Evolutionary conservation across 2,797 vertebrate genomes (phyloP).

Genomic region (Acropternis orthonyx): DNA sequence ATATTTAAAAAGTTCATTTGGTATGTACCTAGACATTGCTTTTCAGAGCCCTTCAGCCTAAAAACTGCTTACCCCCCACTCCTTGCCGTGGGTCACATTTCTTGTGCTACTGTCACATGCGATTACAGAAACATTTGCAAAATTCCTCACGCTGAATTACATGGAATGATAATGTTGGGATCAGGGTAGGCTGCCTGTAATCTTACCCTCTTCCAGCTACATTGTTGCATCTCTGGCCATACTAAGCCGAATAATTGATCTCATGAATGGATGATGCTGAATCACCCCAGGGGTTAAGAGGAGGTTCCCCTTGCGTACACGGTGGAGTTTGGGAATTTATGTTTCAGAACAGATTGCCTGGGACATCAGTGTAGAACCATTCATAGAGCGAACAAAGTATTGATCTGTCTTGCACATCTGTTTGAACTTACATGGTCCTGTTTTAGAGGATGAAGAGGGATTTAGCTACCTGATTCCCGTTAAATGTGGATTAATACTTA

Average conservation of each 20-base stretch:
- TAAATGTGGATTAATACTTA: conserved; percentile 31
- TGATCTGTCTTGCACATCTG: conserved; percentile 41
- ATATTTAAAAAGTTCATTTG: background rate
- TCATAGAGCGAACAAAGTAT: background rate
- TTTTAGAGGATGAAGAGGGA: conserved; percentile 10
- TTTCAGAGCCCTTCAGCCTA: background rate
- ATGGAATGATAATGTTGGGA: background rate
- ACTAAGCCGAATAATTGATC: background rate
- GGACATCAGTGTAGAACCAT: background rate
- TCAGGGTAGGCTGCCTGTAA: background rate
- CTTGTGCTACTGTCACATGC: background rate
- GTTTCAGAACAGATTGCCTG: background rate
- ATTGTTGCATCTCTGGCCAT: background rate
- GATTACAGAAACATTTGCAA: conserved; percentile 14
- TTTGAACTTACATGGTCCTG: conserved; percentile 11
- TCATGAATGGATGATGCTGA: background rate
- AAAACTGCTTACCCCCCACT: rapidly evolving
- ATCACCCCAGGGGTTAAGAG: background rate
- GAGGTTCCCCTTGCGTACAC: background rate
- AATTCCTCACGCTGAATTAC: background rate
- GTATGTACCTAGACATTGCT: background rate
- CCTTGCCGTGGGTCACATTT: background rate
- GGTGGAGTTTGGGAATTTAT: background rate
- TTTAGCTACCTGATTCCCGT: conserved; percentile 43
- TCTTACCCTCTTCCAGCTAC: conserved; percentile 13